A percentile compares a stretch with the other conserved stretches of the same genome.
These are phyloP conservation scores for Lomographa bimaculata DNA, from an alignment of 2,888 invertebrate genomes.

Conservation along the genomic window DNA sequence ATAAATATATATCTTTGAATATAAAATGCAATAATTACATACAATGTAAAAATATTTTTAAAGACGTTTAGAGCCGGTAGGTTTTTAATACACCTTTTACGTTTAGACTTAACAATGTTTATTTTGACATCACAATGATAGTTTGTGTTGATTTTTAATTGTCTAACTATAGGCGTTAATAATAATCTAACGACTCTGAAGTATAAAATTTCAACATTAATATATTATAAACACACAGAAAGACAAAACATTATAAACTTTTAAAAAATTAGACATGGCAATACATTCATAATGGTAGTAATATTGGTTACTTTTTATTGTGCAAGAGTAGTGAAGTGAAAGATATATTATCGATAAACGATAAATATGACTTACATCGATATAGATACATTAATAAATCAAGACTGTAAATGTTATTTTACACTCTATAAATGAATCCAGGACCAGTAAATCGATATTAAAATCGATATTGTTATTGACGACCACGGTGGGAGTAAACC, in stretches of 20 bases:
- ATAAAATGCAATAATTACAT: constrained; percentile 26
- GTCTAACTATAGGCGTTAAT: too few species aligned
- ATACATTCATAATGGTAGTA: constrained; percentile 12
- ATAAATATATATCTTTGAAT: constrained; percentile 13
- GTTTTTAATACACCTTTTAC: neutral
- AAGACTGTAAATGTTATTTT: neutral
- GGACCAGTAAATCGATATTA: constrained; percentile 2
- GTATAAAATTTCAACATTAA: constrained; percentile 3
- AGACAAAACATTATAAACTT: constrained; percentile 11
- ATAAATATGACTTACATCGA: constrained; percentile 9
- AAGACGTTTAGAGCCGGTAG: constrained; percentile 13
- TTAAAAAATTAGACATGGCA: neutral
- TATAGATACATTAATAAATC: constrained; percentile 6
- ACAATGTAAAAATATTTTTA: constrained; percentile 14
- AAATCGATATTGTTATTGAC: constrained; percentile 8
- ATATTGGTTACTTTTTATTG: constrained; percentile 15
- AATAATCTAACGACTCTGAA: constrained; percentile 8
- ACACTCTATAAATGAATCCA: constrained; percentile 1
- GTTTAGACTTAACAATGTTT: too few species aligned
- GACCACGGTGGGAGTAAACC: constrained; percentile 19
- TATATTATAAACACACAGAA: constrained; percentile 5
- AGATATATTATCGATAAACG: constrained; percentile 24
- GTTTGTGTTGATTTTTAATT: too few species aligned
- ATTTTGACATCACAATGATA: too few species aligned
- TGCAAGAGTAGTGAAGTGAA: constrained; percentile 30